A percentile compares a stretch with the other conserved stretches of the same genome.
Conservation (phyloP, 2,797 vertebrate species). For the Triplophysa yarkandensis region DNA sequence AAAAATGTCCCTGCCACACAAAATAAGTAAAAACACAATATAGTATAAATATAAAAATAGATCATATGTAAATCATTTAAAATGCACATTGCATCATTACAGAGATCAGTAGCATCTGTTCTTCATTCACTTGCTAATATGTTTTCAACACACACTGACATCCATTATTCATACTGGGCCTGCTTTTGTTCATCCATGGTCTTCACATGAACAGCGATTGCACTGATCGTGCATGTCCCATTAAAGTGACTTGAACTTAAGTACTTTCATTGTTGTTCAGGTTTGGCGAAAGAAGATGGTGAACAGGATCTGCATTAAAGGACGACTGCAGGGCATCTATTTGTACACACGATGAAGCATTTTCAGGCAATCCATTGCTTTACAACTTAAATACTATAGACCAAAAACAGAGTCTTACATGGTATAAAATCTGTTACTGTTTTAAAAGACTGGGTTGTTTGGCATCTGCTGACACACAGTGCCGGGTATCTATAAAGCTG, state of each 20-base stretch:
- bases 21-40: background rate
- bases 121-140: constrained; percentile 58
- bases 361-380: background rate
- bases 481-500: constrained; percentile 27
- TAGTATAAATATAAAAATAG: background rate
- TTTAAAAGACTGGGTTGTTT: constrained; percentile 21
- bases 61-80: too few species aligned
- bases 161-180: constrained; percentile 54
- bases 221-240: background rate
- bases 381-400: constrained; percentile 6
- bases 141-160: constrained; percentile 48
- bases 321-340: background rate
- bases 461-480: constrained; percentile 23
- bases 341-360: background rate
- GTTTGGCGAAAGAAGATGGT: background rate
- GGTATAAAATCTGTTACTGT: constrained; percentile 39
- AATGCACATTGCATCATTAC: constrained; percentile 34
- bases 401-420: background rate
- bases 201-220: constrained; percentile 24
- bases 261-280: background rate
- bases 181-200: constrained; percentile 35
- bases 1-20: too few species aligned
- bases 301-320: background rate
- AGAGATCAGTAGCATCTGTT: constrained; percentile 51
- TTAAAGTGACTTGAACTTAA: constrained; percentile 27